Conservation (phyloP, 2,113 vertebrate species). For the Willisornis vidua region DNA sequence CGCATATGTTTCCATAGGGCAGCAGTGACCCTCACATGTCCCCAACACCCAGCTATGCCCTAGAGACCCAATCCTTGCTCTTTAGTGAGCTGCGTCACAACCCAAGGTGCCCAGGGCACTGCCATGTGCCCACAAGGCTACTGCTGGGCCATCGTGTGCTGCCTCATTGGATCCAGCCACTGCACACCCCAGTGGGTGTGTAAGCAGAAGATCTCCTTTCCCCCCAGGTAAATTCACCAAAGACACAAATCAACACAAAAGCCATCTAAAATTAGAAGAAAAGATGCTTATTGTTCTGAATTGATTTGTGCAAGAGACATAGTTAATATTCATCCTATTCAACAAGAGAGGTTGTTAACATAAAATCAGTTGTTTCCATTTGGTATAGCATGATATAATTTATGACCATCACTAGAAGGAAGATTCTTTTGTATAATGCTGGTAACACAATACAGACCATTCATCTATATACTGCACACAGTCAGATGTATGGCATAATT, state of each 20-base stretch:
- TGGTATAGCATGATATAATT: background rate
- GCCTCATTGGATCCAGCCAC: background rate
- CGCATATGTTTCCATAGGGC: background rate
- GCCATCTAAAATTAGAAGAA: background rate
- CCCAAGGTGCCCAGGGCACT: background rate
- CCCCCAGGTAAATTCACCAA: background rate
- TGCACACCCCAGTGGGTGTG: background rate
- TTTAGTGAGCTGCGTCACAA: background rate
- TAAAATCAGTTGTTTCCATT: background rate
- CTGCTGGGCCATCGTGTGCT: background rate
- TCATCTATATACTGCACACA: background rate
- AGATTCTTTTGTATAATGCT: background rate
- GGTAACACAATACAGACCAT: background rate
- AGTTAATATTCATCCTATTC: background rate
- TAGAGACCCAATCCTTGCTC: rapidly evolving
- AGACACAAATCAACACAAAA: background rate
- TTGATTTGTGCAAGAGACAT: background rate
- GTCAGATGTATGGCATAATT: background rate
- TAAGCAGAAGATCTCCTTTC: background rate
- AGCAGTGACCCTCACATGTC: rapidly evolving
- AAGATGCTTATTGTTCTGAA: background rate
- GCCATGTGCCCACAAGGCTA: background rate
- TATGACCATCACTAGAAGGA: background rate
- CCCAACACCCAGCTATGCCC: rapidly evolving
- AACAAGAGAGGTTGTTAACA: background rate